phyloP scores from a whole-genome alignment of 2,113 vertebrate species.

The Gallinago undulata region DNA sequence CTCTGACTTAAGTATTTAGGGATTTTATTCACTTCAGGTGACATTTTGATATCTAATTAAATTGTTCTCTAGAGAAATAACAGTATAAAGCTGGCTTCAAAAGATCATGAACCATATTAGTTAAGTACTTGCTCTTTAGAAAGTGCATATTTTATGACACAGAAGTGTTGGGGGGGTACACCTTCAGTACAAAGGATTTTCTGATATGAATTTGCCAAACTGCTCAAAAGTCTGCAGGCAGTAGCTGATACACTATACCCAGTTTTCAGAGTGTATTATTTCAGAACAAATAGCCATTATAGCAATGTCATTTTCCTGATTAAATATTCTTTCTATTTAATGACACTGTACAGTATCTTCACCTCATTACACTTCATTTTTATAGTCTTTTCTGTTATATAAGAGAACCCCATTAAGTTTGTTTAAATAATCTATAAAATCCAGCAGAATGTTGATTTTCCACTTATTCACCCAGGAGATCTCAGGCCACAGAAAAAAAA shows the following conservation, averaged over 20 bases:
- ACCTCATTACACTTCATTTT: not conserved
- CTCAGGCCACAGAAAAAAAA: not conserved
- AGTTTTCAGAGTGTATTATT: not conserved
- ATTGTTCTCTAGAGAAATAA: conserved; percentile 48
- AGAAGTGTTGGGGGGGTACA: not conserved
- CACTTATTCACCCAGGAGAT: not conserved
- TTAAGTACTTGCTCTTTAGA: conserved; percentile 41
- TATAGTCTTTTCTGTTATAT: not conserved
- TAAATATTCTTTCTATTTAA: not conserved
- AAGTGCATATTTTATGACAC: conserved; percentile 14
- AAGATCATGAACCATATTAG: conserved; percentile 26
- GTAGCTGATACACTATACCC: not conserved
- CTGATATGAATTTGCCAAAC: not conserved
- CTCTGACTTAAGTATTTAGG: conserved; percentile 14
- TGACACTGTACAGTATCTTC: not conserved
- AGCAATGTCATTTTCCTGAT: not conserved
- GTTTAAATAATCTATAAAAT: conserved; percentile 12
- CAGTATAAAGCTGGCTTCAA: conserved; percentile 33
- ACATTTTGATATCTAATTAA: conserved; percentile 61
- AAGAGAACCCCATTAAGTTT: not conserved
- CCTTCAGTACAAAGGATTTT: not conserved
- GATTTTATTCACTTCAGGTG: conserved; percentile 29
- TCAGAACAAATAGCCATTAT: conserved; percentile 14
- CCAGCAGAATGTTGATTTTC: not conserved
- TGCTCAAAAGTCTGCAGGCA: not conserved